These are phyloP conservation scores for Schizopygopsis malacanthus DNA, from an alignment of 2,797 vertebrate species.

Conservation along the genomic window DNA sequence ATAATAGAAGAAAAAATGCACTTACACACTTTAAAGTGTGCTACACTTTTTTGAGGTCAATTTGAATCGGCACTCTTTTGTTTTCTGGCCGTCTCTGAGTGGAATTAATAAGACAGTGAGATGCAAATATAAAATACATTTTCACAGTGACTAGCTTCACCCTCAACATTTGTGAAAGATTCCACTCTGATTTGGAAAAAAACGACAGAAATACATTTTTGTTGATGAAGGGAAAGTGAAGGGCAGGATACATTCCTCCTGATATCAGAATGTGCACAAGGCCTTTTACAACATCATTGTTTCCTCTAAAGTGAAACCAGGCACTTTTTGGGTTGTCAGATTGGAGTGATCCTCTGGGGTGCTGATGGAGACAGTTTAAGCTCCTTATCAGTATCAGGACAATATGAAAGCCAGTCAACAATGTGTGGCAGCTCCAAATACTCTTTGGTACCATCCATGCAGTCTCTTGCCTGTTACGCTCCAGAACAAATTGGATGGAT, in stretches of 20 bases:
- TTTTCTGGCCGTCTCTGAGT: background rate
- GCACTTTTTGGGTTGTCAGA: slow-evolving; percentile 74
- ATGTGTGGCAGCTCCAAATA: slow-evolving; percentile 53
- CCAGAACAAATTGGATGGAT: slow-evolving; percentile 69
- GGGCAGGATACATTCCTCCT: slow-evolving; percentile 67
- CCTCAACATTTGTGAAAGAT: background rate
- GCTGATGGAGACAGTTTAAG: slow-evolving; percentile 66
- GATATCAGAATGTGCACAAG: slow-evolving; percentile 57
- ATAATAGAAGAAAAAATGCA: background rate
- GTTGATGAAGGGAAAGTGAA: slow-evolving; percentile 48
- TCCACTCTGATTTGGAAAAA: background rate
- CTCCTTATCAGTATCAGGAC: slow-evolving; percentile 70
- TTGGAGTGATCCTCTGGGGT: slow-evolving; percentile 73
- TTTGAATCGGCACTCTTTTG: slow-evolving; percentile 3
- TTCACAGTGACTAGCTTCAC: background rate
- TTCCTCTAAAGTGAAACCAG: slow-evolving; percentile 73
- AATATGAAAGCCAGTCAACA: slow-evolving; percentile 71
- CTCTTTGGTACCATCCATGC: slow-evolving; percentile 35
- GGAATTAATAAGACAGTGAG: background rate
- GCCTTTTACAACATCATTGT: slow-evolving; percentile 72
- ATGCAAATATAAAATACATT: background rate
- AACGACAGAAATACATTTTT: background rate
- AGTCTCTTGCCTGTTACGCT: slow-evolving; percentile 46
- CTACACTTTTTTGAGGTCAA: background rate
- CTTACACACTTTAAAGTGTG: background rate